These are phyloP conservation scores for Scarus forsteni DNA, from an alignment of 2,797 vertebrate species.

Conservation along the genomic window DNA sequence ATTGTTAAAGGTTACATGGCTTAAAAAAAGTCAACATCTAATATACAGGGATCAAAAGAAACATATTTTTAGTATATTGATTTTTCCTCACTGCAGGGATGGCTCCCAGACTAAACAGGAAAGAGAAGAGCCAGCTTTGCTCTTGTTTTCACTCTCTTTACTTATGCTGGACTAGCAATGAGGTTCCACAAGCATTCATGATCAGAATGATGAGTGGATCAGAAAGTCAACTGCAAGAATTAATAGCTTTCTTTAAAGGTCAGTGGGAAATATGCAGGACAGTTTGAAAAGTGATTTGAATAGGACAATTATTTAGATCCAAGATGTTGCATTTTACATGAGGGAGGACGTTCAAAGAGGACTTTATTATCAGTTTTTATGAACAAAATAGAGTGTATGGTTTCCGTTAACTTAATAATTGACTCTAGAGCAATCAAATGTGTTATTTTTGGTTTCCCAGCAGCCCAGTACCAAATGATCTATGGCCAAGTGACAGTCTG, in stretches of 20 bases:
- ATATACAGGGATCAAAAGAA: slow-evolving; percentile 75
- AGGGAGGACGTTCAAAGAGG: too few relatives aligned
- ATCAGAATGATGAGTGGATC: slow-evolving; percentile 19
- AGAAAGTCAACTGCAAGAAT: slow-evolving; percentile 10
- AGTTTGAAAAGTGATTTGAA: neutral
- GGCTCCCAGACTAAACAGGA: slow-evolving; percentile 48
- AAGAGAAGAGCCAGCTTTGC: slow-evolving; percentile 22
- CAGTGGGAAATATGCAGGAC: slow-evolving; percentile 9
- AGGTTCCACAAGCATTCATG: neutral
- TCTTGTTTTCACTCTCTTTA: slow-evolving; percentile 24
- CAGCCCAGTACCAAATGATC: too few relatives aligned
- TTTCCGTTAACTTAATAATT: too few relatives aligned
- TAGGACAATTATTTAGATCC: slow-evolving; percentile 1
- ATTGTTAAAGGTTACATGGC: slow-evolving; percentile 74
- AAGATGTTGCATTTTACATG: neutral
- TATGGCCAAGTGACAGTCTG: too few relatives aligned
- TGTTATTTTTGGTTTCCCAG: too few relatives aligned
- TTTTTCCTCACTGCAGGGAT: slow-evolving; percentile 56
- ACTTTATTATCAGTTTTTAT: neutral
- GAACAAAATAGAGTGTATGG: too few relatives aligned
- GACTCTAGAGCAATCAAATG: too few relatives aligned
- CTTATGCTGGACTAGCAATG: slow-evolving; percentile 7
- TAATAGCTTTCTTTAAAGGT: slow-evolving; percentile 19
- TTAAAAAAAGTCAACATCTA: slow-evolving; percentile 74
- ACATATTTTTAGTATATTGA: slow-evolving; percentile 78